phyloP scores from a whole-genome alignment of 2,888 invertebrate species.

The Lumbricus terrestris region DNA sequence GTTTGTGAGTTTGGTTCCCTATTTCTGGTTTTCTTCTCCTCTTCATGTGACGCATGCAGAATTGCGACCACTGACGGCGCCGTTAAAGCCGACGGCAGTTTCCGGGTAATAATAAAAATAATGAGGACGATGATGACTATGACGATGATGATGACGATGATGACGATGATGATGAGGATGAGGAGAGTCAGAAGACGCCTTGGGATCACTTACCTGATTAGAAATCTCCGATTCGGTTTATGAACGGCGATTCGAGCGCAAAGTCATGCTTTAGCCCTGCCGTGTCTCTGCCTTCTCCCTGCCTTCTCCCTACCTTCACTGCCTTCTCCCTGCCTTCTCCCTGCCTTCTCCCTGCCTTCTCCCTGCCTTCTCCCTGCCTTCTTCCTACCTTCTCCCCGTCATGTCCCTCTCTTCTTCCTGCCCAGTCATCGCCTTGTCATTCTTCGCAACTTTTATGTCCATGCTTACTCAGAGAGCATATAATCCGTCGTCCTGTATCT shows the following conservation, averaged over 20 bases:
- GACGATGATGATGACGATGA: slow-evolving; percentile 19
- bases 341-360: neutral
- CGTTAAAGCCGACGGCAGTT: neutral
- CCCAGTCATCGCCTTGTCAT: too few relatives aligned
- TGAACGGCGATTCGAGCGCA: neutral
- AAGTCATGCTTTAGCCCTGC: neutral
- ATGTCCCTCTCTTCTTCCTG: too few relatives aligned
- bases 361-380: too few relatives aligned
- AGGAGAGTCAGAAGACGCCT: neutral
- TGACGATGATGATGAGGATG: slow-evolving; percentile 10
- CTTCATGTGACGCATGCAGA: neutral
- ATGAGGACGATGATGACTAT: slow-evolving; percentile 18
- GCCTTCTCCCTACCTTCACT: neutral
- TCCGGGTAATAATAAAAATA: neutral
- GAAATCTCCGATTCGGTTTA: neutral
- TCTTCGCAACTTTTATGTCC: too few relatives aligned
- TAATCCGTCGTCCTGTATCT: neutral
- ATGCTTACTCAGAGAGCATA: neutral
- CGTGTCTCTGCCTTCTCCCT: too few relatives aligned
- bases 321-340: neutral
- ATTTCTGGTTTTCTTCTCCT: neutral
- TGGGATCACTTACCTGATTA: neutral
- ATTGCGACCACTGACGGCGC: neutral
- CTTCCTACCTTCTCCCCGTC: too few relatives aligned
- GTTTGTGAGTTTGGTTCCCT: neutral